Percentiles rank a stretch among this genome's conserved stretches.
Conservation (phyloP, 2,888 invertebrate genomes). For the Eupithecia exiguata region DNA sequence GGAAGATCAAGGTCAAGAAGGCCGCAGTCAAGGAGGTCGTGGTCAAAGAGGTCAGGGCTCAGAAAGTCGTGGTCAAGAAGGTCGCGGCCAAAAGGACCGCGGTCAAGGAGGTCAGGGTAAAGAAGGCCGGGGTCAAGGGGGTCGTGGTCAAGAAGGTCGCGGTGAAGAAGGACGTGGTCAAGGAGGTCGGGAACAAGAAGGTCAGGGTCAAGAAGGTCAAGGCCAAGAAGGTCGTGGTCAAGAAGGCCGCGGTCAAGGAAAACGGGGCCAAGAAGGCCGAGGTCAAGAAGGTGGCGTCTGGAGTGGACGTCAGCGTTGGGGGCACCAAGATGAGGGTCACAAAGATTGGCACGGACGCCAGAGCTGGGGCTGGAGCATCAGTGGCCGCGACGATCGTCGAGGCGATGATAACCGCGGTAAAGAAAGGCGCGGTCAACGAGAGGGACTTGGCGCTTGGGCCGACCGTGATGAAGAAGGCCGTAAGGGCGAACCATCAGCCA, state of each 20-base stretch:
- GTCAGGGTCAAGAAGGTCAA: neutral
- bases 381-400: slow-evolving; percentile 22
- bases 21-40: neutral
- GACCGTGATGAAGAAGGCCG: slow-evolving; percentile 17
- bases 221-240: neutral
- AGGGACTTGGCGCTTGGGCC: slow-evolving; percentile 18
- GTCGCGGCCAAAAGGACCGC: slow-evolving; percentile 1
- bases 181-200: neutral
- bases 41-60: slow-evolving; percentile 6
- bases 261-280: neutral
- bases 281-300: slow-evolving; percentile 20
- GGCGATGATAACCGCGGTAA: slow-evolving; percentile 19
- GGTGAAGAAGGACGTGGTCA: slow-evolving; percentile 1
- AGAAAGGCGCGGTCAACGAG: slow-evolving; percentile 8
- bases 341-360: slow-evolving; percentile 13
- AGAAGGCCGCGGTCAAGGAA: slow-evolving; percentile 2
- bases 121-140: neutral
- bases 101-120: slow-evolving; percentile 1
- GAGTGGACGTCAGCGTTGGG: slow-evolving; percentile 25
- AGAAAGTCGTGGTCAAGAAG: slow-evolving; percentile 3
- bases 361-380: slow-evolving; percentile 32
- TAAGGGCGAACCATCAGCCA: slow-evolving; percentile 23
- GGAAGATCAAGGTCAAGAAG: neutral
- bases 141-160: neutral
- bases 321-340: slow-evolving; percentile 10